Evolutionary conservation across 2,113 vertebrate species (phyloP), one percentile per base, ranked within the genome.

Genomic region (Bathybates hornii): DNA sequence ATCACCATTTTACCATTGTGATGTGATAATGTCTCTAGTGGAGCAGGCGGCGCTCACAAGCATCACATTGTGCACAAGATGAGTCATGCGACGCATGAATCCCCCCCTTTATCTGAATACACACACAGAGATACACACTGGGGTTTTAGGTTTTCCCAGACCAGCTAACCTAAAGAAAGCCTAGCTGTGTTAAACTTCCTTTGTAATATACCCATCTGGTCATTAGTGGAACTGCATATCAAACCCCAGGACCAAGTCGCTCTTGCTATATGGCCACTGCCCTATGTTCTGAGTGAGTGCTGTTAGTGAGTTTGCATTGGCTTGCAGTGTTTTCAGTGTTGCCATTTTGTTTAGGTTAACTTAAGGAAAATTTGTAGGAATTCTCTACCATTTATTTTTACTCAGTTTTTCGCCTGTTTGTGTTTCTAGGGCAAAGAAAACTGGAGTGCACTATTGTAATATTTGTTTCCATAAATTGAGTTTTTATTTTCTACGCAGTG

Each of bases 321-420:
- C 36, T 24, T 45, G 13, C 2, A 27, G 13, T 73, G 4, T 45
- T 48, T 29, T 43, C 43, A 45, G 0, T 10, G 38, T 45, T 45
- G 21, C 38, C 12, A 14, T 27, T 59, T 73, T 73, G 5, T 73
- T 73, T 2, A 29, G 6, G 13, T 73, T 73, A 73, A 48, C 14
- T 10, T 48, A 73, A 73, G 19, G 8, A 45, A 73, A 45, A 50
- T 48, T 7, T 2, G 71, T 11, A 76, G 43, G 5, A 17, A 27
- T 76, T 48, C 1, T 76, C 43, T 7, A 27, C 4, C 21, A 48
- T 76, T 4, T 76, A 29, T 76, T 27, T 73, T 45, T 48, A 48
- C 14, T 19, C 41, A 0, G 3, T 48, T 48, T 76, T 45, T 29
- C 1, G 0, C 21, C 41, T 29, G 41, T 48, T 76, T 76, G 21